Conservation (phyloP, 1,140 invertebrate species). For the Nylanderia fulva region DNA sequence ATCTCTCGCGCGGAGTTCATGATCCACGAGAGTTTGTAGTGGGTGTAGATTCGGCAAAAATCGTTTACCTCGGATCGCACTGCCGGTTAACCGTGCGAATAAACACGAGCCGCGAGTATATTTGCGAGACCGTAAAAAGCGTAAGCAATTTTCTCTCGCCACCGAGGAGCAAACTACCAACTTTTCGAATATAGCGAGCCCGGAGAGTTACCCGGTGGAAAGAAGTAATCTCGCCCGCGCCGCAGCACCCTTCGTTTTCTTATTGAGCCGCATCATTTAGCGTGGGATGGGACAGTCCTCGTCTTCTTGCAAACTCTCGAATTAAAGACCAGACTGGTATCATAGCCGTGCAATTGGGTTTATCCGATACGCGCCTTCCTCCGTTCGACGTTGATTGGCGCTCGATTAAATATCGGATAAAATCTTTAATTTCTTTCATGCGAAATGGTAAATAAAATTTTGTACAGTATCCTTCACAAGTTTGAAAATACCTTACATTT, state of each 20-base stretch:
- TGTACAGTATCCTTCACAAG: too few relatives aligned
- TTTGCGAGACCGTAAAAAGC: conserved; percentile 62
- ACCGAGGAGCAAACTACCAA: conserved; percentile 61
- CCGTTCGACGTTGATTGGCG: background rate
- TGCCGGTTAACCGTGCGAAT: conserved; percentile 57
- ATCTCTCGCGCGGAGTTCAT: background rate
- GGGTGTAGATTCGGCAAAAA: conserved; percentile 58
- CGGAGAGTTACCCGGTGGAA: conserved; percentile 48
- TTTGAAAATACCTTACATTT: too few relatives aligned
- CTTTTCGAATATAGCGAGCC: conserved; percentile 70
- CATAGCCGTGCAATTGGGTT: background rate
- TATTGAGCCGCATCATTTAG: conserved; percentile 60
- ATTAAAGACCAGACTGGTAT: conserved; percentile 57
- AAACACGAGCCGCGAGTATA: conserved; percentile 62
- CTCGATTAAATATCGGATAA: background rate
- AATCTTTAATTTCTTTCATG: too few relatives aligned
- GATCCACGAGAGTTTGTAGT: background rate
- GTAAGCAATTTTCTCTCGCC: conserved; percentile 70
- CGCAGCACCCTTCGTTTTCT: conserved; percentile 60
- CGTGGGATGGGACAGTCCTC: conserved; percentile 36
- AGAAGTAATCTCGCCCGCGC: conserved; percentile 66
- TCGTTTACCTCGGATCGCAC: conserved; percentile 62
- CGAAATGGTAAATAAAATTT: too few relatives aligned
- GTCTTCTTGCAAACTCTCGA: conserved; percentile 33
- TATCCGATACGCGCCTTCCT: conserved; percentile 7